phyloP scores from a whole-genome alignment of 2,113 vertebrate genomes.

The Tor tambroides region DNA sequence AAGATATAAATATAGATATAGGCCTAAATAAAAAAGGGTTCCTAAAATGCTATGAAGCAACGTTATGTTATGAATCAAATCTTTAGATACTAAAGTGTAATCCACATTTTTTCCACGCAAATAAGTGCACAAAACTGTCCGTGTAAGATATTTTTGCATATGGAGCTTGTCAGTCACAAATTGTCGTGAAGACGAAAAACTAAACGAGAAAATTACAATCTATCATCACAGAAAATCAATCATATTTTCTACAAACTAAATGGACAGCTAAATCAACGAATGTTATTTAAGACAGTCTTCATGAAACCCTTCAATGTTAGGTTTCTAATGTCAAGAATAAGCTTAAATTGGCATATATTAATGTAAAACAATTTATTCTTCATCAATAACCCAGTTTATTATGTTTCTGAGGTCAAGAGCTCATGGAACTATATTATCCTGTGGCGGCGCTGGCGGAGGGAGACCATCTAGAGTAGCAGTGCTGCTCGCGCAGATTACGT shows the following conservation, averaged over 20 bases:
- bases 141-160: too few relatives aligned
- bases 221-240: neutral
- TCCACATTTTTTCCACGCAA: too few relatives aligned
- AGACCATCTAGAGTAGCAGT: slow-evolving; percentile 64
- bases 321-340: neutral
- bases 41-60: too few relatives aligned
- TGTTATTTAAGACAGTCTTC: neutral
- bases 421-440: slow-evolving; percentile 74
- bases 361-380: neutral
- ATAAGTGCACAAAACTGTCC: too few relatives aligned
- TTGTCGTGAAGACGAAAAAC: neutral
- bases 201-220: neutral
- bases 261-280: neutral
- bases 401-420: neutral
- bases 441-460: slow-evolving; percentile 68
- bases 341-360: neutral
- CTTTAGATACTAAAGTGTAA: too few relatives aligned
- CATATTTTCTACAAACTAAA: neutral
- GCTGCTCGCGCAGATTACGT: slow-evolving; percentile 73
- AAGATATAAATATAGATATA: too few relatives aligned
- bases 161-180: too few relatives aligned
- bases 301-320: neutral
- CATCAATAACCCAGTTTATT: neutral
- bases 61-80: too few relatives aligned
- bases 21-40: too few relatives aligned